Evolutionary conservation across 2,113 vertebrate species (phyloP), one percentile per base, ranked within the genome.

Genomic region (Leucosticte australis): DNA sequence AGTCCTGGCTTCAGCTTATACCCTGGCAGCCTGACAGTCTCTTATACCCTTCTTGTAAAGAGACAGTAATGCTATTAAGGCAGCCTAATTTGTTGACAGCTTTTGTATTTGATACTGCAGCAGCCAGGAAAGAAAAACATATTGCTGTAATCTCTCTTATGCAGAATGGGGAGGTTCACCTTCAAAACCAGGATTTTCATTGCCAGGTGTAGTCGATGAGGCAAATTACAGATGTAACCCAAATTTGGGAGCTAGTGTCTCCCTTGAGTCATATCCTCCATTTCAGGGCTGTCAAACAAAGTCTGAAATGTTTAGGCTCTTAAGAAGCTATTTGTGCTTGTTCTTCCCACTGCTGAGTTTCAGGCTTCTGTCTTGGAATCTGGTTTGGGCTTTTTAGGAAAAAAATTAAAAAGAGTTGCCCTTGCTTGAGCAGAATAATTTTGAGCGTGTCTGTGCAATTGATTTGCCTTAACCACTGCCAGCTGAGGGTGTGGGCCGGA

Each of bases 71-170:
- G 60, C 89, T 91, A 81, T 96, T 95, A 89, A 87, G 53, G 69
- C 80, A 94, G 68, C 42, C 92, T 92, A 68, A 92, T 94, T 94
- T 94, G 69, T 89, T 96, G 88, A 92, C 90, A 95, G 80, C 83
- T 92, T 87, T 93, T 89, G 57, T 89, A 41, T 94, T 95, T 92
- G 85, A 35, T 93, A 47, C 17, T 62, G 49, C 57, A 76, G 49
- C 65, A 94, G 52, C 88, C 57, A 77, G 79, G 62, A 92, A 94
- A 57, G 57, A 73, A 89, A 82, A 87, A 26, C 47, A 49, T 78
- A 47, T 39, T 81, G 28, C 76, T 81, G 44, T 95, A 92, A 93
- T 93, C 86, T 89, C 65, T 79, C 20, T 55, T 71, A 30, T 1
- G 23, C 24, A 41, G 83, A 73, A 4, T 76, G n/a, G 35, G 17